A percentile compares a stretch with the other conserved stretches of the same genome.
Conservation (phyloP, 2,797 vertebrate genomes). For the Aldrovandia affinis region DNA sequence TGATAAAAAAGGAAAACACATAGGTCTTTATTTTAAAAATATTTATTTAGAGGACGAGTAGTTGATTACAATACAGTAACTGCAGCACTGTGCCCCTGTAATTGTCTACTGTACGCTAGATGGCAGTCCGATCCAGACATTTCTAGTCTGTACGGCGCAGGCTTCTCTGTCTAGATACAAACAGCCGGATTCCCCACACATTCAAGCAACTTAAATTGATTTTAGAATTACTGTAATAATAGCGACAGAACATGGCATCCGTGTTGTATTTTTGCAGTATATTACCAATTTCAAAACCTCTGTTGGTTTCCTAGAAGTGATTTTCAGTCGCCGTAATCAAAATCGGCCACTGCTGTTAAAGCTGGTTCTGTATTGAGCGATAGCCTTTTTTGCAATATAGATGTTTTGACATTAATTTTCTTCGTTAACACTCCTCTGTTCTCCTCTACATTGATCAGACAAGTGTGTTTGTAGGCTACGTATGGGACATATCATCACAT, state of each 20-base stretch:
- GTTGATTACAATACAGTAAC: slow-evolving; percentile 54
- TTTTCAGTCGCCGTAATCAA: slow-evolving; percentile 50
- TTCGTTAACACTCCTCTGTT: background rate
- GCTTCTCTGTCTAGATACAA: slow-evolving; percentile 66
- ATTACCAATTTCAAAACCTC: slow-evolving; percentile 56
- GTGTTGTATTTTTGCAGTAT: slow-evolving; percentile 51
- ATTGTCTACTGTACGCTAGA: slow-evolving; percentile 92
- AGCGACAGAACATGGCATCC: slow-evolving; percentile 64
- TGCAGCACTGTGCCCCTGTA: slow-evolving; percentile 67
- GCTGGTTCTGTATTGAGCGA: background rate
- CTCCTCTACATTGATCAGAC: background rate
- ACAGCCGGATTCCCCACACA: slow-evolving; percentile 73
- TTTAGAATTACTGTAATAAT: slow-evolving; percentile 70
- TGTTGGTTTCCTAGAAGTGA: slow-evolving; percentile 49
- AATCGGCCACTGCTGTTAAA: slow-evolving; percentile 20
- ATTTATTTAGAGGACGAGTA: slow-evolving; percentile 40
- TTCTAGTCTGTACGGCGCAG: slow-evolving; percentile 69
- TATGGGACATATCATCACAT: background rate
- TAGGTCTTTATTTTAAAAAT: slow-evolving; percentile 7
- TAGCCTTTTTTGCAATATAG: slow-evolving; percentile 8
- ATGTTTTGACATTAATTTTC: background rate
- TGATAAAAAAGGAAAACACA: background rate
- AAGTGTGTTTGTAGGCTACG: background rate
- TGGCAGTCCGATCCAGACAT: slow-evolving; percentile 96
- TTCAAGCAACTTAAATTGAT: slow-evolving; percentile 71